Percentiles rank a stretch among this genome's conserved stretches.
These are phyloP conservation scores for Stenichneumon culpator DNA, from an alignment of 2,888 invertebrate species.

Conservation along the genomic window DNA sequence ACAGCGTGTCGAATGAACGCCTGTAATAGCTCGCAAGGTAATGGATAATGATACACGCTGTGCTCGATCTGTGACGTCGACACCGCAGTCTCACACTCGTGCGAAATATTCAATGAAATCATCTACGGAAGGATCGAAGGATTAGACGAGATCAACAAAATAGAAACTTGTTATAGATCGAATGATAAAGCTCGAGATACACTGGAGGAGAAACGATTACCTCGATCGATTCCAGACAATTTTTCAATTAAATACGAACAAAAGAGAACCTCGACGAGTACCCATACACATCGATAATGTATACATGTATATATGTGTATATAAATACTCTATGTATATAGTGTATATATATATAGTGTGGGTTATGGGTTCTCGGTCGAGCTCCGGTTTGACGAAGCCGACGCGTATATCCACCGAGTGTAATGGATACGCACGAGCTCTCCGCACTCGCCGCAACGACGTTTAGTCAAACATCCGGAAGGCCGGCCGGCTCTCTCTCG, in stretches of 20 bases:
- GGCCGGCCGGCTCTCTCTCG: constrained; percentile 52
- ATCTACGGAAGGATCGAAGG: background rate
- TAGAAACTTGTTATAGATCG: background rate
- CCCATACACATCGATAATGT: constrained; percentile 16
- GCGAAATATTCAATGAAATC: constrained; percentile 22
- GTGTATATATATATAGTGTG: background rate
- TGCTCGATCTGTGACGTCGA: constrained; percentile 71
- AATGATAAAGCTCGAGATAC: background rate
- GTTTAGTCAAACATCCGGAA: constrained; percentile 67
- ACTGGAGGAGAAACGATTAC: background rate
- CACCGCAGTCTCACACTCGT: constrained; percentile 68
- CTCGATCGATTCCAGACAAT: background rate
- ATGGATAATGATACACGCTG: constrained; percentile 75
- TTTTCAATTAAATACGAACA: constrained; percentile 8
- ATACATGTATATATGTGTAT: background rate
- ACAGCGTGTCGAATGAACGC: constrained; percentile 79
- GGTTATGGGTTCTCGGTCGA: background rate
- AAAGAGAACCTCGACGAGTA: constrained; percentile 11
- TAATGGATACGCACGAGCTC: constrained; percentile 33
- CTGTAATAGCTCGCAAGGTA: constrained; percentile 73
- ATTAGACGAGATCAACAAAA: background rate
- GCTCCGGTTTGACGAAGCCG: constrained; percentile 4
- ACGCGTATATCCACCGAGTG: constrained; percentile 19
- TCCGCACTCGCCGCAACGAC: constrained; percentile 59
- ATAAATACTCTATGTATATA: too few relatives aligned